A percentile compares a stretch with the other conserved stretches of the same genome.
phyloP scores from a whole-genome alignment of 2,888 invertebrate genomes.

The Desoria tigrina region DNA sequence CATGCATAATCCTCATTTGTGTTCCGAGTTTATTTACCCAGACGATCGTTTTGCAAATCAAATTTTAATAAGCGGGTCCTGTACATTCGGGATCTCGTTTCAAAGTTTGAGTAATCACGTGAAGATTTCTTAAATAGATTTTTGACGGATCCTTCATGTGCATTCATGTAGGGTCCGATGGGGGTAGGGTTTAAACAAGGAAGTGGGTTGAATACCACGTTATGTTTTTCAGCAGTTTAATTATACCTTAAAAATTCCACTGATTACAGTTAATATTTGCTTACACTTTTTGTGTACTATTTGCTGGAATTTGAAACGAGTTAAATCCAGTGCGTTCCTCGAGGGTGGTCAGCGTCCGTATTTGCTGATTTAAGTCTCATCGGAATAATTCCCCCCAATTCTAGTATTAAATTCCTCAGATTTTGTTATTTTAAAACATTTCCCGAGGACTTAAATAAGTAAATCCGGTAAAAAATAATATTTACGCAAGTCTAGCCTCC shows the following conservation, averaged over 20 bases:
- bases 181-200: background rate
- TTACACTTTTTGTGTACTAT: too few species aligned
- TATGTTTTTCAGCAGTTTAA: background rate
- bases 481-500: too few species aligned
- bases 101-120: slow-evolving; percentile 9
- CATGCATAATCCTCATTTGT: slow-evolving; percentile 13
- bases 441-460: too few species aligned
- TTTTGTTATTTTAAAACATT: too few species aligned
- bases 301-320: too few species aligned
- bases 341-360: too few species aligned
- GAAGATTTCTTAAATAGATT: slow-evolving; percentile 5
- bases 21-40: slow-evolving; percentile 1
- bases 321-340: too few species aligned
- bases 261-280: too few species aligned
- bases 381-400: too few species aligned
- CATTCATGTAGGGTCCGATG: background rate
- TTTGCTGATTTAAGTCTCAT: too few species aligned
- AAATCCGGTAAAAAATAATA: too few species aligned
- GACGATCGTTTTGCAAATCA: slow-evolving; percentile 7
- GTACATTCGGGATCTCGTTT: background rate
- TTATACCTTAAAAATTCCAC: background rate
- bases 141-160: background rate
- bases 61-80: slow-evolving; percentile 10
- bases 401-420: too few species aligned
- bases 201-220: background rate